Conservation (phyloP, 2,113 vertebrate genomes). For the Dasypus novemcinctus region DNA sequence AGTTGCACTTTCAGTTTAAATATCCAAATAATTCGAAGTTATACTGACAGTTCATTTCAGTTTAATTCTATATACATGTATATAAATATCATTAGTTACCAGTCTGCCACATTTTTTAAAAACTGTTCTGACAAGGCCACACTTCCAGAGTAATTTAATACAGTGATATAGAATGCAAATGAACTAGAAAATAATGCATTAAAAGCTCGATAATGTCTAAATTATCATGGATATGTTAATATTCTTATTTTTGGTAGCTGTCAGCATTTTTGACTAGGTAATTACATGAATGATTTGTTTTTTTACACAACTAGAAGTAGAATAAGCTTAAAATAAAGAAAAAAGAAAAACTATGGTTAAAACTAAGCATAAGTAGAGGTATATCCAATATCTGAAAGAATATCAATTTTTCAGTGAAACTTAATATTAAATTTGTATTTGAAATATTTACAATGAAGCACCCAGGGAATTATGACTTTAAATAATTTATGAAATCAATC, state of each 20-base stretch:
- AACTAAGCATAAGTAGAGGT: background rate
- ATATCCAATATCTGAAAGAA: background rate
- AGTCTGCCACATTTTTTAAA: background rate
- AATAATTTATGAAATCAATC: background rate
- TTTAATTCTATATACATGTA: background rate
- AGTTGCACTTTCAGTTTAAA: conserved; percentile 23
- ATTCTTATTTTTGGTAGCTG: conserved; percentile 1
- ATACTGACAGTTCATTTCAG: background rate
- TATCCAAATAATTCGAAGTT: background rate
- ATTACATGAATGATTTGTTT: background rate
- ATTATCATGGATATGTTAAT: conserved; percentile 6
- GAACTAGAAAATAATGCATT: conserved; percentile 42
- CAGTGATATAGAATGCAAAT: background rate
- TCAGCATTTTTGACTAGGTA: background rate
- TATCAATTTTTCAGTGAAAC: background rate
- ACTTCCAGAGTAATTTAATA: background rate
- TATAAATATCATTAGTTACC: background rate
- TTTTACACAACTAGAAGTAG: background rate
- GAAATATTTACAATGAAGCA: background rate
- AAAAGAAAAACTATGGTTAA: background rate
- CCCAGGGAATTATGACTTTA: background rate
- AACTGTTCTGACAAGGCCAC: conserved; percentile 31
- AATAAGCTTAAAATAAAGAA: background rate
- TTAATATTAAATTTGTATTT: background rate
- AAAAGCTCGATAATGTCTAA: background rate